Evolutionary conservation across 2,113 vertebrate species (phyloP).

Genomic region (Kobus ellipsiprymnus): DNA sequence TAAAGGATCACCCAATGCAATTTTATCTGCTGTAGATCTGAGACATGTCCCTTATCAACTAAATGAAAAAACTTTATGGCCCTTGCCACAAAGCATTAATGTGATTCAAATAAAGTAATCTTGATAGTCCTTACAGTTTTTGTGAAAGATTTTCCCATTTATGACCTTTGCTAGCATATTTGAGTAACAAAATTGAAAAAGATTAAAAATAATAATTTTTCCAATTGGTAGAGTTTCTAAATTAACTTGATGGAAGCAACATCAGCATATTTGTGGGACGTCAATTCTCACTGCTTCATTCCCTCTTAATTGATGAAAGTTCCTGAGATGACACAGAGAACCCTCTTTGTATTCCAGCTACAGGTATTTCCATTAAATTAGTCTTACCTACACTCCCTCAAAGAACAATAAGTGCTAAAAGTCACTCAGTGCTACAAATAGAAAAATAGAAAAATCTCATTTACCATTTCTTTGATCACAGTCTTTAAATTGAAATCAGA

Average conservation of each 20-base stretch:
- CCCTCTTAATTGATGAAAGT: not conserved
- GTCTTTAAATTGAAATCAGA: constrained; percentile 47
- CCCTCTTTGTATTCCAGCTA: not conserved
- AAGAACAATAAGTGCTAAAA: constrained; percentile 14
- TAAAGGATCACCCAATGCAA: constrained; percentile 52
- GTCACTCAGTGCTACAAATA: not conserved
- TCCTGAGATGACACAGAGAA: not conserved
- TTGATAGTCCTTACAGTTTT: not conserved
- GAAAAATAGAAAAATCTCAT: not conserved
- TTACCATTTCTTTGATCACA: not conserved
- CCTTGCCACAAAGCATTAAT: constrained; percentile 54
- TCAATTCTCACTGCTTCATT: not conserved
- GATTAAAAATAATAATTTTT: constrained; percentile 36
- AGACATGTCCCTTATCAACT: constrained; percentile 49
- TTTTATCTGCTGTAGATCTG: constrained; percentile 55
- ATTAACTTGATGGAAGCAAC: not conserved
- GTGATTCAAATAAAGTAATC: constrained; percentile 48
- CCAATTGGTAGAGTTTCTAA: not conserved
- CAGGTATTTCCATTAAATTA: not conserved
- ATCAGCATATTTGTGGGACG: not conserved
- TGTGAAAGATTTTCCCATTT: constrained; percentile 9
- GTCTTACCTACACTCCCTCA: not conserved
- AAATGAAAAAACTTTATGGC: constrained; percentile 53
- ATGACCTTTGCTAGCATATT: constrained; percentile 31
- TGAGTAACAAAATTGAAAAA: not conserved